Percentiles rank a stretch among this genome's conserved stretches.
Evolutionary conservation across 2,797 vertebrate species (phyloP).

Genomic region (Leptoclinus maculatus): DNA sequence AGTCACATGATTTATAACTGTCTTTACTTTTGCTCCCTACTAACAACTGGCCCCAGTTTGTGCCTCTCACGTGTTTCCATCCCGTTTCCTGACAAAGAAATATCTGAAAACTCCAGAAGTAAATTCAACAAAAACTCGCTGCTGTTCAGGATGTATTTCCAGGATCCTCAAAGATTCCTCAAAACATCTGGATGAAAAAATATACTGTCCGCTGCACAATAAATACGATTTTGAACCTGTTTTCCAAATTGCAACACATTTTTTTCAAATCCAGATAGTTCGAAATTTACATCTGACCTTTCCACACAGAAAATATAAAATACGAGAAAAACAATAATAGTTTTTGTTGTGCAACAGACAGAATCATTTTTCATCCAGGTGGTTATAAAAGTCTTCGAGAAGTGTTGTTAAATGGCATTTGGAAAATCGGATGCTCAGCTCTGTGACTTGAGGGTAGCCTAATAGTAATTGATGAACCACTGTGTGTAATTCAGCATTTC

Average conservation of each 20-base stretch:
- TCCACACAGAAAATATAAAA: neutral
- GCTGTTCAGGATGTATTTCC: neutral
- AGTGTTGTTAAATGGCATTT: neutral
- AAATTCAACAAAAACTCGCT: neutral
- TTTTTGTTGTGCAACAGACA: neutral
- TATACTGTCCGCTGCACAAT: neutral
- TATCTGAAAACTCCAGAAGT: neutral
- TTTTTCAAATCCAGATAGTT: neutral
- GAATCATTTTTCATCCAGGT: neutral
- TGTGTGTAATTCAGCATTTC: neutral
- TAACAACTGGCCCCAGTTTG: neutral
- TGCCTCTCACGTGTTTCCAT: neutral
- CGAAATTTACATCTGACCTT: neutral
- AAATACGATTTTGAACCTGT: neutral
- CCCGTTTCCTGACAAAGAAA: neutral
- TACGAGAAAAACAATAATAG: neutral
- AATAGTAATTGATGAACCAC: slow-evolving; percentile 4
- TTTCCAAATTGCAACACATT: neutral
- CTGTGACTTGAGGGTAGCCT: neutral
- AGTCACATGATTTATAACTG: slow-evolving; percentile 1
- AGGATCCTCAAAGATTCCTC: neutral
- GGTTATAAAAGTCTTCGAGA: neutral
- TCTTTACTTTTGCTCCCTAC: neutral
- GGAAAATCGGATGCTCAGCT: neutral
- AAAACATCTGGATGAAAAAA: slow-evolving; percentile 1